A percentile compares a stretch with the other conserved stretches of the same genome.
phyloP scores from a whole-genome alignment of 2,888 invertebrate species.

The Orthonevra nobilis region DNA sequence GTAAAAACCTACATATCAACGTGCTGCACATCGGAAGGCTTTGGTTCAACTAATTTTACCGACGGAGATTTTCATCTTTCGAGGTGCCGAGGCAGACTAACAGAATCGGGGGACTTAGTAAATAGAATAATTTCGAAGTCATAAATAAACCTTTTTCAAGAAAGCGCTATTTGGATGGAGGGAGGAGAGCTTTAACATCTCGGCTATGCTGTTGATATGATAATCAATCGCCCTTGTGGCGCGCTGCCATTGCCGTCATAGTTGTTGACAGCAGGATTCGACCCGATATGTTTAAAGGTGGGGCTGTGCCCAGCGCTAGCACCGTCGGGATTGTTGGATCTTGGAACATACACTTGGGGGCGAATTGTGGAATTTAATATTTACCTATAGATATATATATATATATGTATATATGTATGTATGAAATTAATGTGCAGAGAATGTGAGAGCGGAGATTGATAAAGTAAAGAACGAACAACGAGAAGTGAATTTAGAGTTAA shows the following conservation, averaged over 20 bases:
- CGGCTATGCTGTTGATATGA: constrained; percentile 59
- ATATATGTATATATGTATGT: too few species aligned
- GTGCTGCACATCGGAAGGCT: constrained; percentile 16
- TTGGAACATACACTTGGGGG: constrained; percentile 24
- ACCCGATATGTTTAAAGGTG: constrained; percentile 37
- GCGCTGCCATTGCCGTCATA: constrained; percentile 33
- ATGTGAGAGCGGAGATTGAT: constrained; percentile 59
- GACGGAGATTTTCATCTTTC: constrained; percentile 46
- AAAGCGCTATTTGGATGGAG: constrained; percentile 39
- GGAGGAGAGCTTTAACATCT: too few species aligned
- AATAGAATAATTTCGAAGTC: constrained; percentile 30
- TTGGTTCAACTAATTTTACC: constrained; percentile 45
- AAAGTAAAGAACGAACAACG: constrained; percentile 66
- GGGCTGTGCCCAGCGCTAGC: constrained; percentile 35
- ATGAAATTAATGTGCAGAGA: constrained; percentile 59
- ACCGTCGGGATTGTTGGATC: too few species aligned
- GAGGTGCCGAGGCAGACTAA: neutral
- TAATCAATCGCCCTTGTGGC: constrained; percentile 53
- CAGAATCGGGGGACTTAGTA: constrained; percentile 2
- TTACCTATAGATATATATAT: too few species aligned
- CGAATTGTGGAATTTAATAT: constrained; percentile 65
- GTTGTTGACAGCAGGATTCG: constrained; percentile 41
- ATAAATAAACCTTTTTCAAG: constrained; percentile 27
- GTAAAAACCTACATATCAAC: constrained; percentile 13
- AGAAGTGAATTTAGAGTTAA: constrained; percentile 65